Conservation (phyloP, 2,797 vertebrate genomes). For the Meda fulgida region DNA sequence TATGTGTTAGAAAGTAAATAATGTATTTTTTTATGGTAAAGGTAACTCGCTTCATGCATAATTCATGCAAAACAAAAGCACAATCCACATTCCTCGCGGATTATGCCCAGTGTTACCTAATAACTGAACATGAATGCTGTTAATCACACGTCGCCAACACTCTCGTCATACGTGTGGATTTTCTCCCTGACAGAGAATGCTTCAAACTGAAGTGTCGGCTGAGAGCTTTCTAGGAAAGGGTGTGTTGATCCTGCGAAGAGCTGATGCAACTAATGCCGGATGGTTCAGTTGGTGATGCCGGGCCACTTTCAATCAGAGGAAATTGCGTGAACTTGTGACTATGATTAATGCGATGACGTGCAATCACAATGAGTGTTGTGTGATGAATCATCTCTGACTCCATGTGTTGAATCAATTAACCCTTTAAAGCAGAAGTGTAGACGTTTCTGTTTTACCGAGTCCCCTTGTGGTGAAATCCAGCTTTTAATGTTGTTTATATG, state of each 20-base stretch:
- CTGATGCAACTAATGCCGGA: conserved; percentile 4
- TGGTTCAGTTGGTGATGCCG: conserved; percentile 11
- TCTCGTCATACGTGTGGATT: conserved; percentile 10
- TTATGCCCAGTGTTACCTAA: neutral
- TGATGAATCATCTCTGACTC: conserved; percentile 9
- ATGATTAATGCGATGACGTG: conserved; percentile 36
- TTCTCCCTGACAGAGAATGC: neutral
- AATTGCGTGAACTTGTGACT: conserved; percentile 25
- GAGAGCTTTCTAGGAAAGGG: conserved; percentile 29
- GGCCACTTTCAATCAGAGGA: conserved; percentile 38
- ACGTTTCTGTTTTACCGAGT: neutral
- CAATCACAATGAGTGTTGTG: conserved; percentile 51
- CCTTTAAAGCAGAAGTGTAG: neutral
- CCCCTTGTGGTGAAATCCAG: no score
- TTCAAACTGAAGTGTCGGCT: conserved; percentile 17
- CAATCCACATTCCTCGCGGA: neutral
- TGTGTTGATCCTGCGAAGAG: neutral
- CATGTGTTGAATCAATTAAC: neutral
- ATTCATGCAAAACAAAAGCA: neutral
- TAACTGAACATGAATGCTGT: neutral
- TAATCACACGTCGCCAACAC: neutral
- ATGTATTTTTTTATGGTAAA: neutral
- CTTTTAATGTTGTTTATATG: no score
- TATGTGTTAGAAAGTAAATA: neutral
- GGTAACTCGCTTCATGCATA: neutral